Conservation (phyloP, 92 coral and sea anemone genomes). For the Parazoanthus swiftii region DNA sequence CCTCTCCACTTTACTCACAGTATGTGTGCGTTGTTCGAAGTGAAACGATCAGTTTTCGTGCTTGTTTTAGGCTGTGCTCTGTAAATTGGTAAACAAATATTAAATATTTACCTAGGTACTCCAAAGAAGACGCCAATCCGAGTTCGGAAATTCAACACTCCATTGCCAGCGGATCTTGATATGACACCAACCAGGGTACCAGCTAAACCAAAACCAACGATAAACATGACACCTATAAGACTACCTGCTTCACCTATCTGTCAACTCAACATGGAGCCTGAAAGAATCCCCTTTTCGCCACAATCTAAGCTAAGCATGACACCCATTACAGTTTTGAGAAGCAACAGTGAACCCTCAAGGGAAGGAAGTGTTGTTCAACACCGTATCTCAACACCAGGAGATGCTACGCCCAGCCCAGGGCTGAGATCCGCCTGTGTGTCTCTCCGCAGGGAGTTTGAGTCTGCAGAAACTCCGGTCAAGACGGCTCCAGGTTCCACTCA, state of each 20-base stretch:
- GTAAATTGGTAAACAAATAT: too few relatives aligned
- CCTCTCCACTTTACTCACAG: too few relatives aligned
- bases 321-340: not conserved
- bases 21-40: too few relatives aligned
- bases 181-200: conserved; percentile 42
- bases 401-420: conserved; percentile 8
- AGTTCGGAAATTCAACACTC: conserved; percentile 62
- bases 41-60: too few relatives aligned
- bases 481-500: not conserved
- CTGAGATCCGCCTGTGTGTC: conserved; percentile 50
- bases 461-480: conserved; percentile 31
- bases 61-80: too few relatives aligned
- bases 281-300: not conserved
- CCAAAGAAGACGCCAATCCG: conserved; percentile 56
- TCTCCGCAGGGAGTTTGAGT: conserved; percentile 59
- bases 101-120: conserved; percentile 32
- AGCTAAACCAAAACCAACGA: not conserved
- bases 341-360: not conserved
- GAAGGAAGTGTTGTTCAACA: not conserved
- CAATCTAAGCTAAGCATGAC: not conserved
- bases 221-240: conserved; percentile 19
- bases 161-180: conserved; percentile 22
- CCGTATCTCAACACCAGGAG: not conserved
- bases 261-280: not conserved
- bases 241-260: not conserved